Conservation (phyloP, 2,113 vertebrate species). For the Aspidoscelis tigris region DNA sequence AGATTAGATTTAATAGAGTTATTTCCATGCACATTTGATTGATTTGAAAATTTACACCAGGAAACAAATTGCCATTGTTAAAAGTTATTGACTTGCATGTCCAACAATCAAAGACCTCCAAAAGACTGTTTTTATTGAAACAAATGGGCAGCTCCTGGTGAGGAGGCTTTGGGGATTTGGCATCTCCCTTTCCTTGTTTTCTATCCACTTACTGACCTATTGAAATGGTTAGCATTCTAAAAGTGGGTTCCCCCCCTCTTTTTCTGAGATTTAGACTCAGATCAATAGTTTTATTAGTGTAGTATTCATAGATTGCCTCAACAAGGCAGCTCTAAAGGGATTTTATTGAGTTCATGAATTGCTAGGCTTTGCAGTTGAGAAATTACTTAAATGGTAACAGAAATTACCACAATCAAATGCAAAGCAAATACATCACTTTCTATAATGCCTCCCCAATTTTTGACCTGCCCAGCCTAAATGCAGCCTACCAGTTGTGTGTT, state of each 20-base stretch:
- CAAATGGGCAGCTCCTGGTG: too few species aligned
- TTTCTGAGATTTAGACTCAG: conserved; percentile 47
- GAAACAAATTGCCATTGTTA: conserved; percentile 69
- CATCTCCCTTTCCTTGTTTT: conserved; percentile 36
- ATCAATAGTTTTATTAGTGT: conserved; percentile 51
- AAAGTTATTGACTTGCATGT: conserved; percentile 57
- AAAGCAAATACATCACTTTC: background rate
- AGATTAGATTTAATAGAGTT: conserved; percentile 70
- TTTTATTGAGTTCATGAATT: conserved; percentile 24
- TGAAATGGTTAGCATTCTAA: conserved; percentile 56
- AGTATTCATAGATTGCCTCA: conserved; percentile 38
- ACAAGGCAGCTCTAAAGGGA: conserved; percentile 1
- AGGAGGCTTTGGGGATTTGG: background rate
- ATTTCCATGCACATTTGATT: conserved; percentile 69
- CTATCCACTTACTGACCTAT: conserved; percentile 63
- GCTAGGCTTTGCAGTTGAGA: background rate
- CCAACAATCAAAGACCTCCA: background rate
- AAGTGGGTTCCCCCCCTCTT: conserved; percentile 2
- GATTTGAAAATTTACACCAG: conserved; percentile 63
- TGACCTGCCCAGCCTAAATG: background rate
- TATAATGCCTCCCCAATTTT: background rate
- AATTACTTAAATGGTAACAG: conserved; percentile 21
- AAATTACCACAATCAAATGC: background rate
- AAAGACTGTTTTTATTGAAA: background rate
- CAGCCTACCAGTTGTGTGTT: background rate